Conservation (phyloP, 2,888 invertebrate species). For the Mimumesa dahlbomi region DNA sequence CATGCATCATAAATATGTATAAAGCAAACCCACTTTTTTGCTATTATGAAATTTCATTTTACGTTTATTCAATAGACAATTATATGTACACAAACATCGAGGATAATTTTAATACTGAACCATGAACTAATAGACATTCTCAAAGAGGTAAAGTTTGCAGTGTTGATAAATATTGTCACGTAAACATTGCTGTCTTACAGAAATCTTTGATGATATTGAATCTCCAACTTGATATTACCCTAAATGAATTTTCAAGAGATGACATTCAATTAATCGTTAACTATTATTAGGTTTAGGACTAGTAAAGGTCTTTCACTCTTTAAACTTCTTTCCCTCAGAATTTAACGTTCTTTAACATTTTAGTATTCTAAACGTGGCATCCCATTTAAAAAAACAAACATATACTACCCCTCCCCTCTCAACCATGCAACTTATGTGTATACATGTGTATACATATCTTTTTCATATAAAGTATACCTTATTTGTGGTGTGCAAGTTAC, state of each 20-base stretch:
- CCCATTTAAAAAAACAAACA: too few relatives aligned
- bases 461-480: conserved; percentile 34
- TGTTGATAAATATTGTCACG: not conserved
- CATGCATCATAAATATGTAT: not conserved
- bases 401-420: too few relatives aligned
- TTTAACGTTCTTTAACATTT: too few relatives aligned
- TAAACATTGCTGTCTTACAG: not conserved
- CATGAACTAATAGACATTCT: not conserved
- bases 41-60: too few relatives aligned
- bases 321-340: too few relatives aligned
- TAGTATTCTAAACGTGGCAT: too few relatives aligned
- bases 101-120: not conserved
- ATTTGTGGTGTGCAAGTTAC: not conserved
- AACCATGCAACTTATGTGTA: not conserved
- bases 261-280: not conserved
- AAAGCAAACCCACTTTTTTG: too few relatives aligned
- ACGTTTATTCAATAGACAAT: not conserved
- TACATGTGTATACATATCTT: too few relatives aligned
- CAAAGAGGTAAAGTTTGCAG: not conserved
- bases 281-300: too few relatives aligned
- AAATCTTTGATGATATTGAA: too few relatives aligned
- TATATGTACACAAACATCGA: not conserved
- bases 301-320: too few relatives aligned
- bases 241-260: not conserved
- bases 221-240: too few relatives aligned